Evolutionary conservation across 2,113 vertebrate genomes (phyloP).

Genomic region (Podiceps cristatus): DNA sequence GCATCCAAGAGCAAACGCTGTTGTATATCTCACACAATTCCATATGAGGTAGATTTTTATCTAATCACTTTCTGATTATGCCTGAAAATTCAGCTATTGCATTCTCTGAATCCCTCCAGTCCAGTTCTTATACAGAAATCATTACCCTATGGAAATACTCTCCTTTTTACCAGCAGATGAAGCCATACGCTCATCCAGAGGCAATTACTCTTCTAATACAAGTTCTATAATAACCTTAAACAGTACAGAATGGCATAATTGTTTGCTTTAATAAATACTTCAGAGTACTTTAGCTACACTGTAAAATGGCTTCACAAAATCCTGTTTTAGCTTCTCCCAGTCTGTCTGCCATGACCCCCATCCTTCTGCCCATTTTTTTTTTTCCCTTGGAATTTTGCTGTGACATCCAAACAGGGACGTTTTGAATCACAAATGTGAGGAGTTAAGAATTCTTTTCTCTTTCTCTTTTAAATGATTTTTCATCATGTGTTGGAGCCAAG

Average conservation of each 20-base stretch:
- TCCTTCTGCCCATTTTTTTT: conserved; percentile 24
- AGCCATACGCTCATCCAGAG: conserved; percentile 25
- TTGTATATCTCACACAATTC: not conserved
- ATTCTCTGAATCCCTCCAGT: not conserved
- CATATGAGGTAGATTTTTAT: not conserved
- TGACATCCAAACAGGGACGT: conserved; percentile 9
- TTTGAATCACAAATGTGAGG: conserved; percentile 62
- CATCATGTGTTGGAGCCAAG: conserved; percentile 54
- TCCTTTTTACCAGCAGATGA: not conserved
- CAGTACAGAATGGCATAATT: conserved; percentile 12
- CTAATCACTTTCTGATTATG: not conserved
- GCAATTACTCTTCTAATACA: conserved; percentile 47
- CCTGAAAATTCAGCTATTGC: not conserved
- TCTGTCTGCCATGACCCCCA: not conserved
- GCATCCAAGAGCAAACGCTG: not conserved
- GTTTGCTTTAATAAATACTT: conserved; percentile 27
- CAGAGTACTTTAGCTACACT: not conserved
- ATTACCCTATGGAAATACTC: conserved; percentile 15
- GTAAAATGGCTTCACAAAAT: conserved; percentile 61
- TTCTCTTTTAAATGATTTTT: conserved; percentile 73
- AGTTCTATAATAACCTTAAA: conserved; percentile 42
- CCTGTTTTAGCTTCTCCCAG: conserved; percentile 39
- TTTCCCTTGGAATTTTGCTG: conserved; percentile 44
- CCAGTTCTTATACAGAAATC: conserved; percentile 11
- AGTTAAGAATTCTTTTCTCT: conserved; percentile 56